Percentiles rank a stretch among this genome's conserved stretches.
Evolutionary conservation across 2,888 invertebrate species (phyloP).

Genomic region (Cheilosia impressa): DNA sequence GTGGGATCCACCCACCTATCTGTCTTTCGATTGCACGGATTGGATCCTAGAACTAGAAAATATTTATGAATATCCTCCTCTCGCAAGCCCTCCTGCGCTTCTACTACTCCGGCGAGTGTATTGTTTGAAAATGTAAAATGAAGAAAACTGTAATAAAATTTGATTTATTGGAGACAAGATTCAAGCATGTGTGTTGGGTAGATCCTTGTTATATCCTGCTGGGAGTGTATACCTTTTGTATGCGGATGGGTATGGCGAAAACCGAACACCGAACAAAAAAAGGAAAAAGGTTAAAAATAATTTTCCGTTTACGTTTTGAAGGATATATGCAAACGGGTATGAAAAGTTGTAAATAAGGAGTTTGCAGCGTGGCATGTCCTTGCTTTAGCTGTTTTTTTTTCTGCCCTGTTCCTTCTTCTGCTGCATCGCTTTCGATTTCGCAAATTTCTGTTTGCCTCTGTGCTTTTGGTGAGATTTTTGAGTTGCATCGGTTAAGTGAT

Average conservation of each 20-base stretch:
- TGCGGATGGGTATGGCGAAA: constrained; percentile 10
- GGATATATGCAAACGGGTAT: constrained; percentile 75
- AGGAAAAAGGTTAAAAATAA: constrained; percentile 53
- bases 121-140: constrained; percentile 78
- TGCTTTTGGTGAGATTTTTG: constrained; percentile 47
- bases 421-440: constrained; percentile 53
- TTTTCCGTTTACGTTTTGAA: constrained; percentile 72
- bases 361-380: constrained; percentile 69
- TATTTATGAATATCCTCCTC: constrained; percentile 75
- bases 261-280: not conserved
- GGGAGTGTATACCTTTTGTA: constrained; percentile 61
- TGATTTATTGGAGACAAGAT: constrained; percentile 84
- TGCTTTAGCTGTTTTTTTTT: constrained; percentile 36
- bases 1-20: constrained; percentile 71
- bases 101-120: constrained; percentile 52
- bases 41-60: constrained; percentile 75
- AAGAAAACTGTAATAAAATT: constrained; percentile 84
- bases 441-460: constrained; percentile 11
- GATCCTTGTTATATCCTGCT: constrained; percentile 70
- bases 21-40: constrained; percentile 75
- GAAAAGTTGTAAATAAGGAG: constrained; percentile 75
- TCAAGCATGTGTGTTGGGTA: constrained; percentile 79
- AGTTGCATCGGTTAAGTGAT: constrained; percentile 75
- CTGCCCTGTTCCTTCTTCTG: not conserved
- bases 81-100: constrained; percentile 14